These are phyloP conservation scores for Acyrthosiphon pisum DNA, from an alignment of 1,140 invertebrate species.

Conservation along the genomic window DNA sequence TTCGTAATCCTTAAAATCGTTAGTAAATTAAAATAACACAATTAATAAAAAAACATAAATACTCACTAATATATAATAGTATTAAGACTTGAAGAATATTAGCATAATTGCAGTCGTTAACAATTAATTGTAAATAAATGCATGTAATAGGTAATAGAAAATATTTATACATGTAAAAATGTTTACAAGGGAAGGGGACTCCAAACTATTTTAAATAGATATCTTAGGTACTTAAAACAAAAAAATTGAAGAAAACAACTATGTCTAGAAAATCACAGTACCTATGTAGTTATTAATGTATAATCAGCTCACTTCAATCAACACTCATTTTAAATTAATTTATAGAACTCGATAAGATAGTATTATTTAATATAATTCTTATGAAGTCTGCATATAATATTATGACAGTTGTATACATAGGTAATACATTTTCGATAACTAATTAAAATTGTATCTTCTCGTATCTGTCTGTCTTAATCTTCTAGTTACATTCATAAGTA, in stretches of 20 bases:
- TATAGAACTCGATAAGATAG: neutral
- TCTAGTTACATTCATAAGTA: neutral
- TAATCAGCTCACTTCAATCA: neutral
- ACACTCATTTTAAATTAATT: neutral
- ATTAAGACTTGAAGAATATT: neutral
- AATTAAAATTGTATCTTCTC: neutral
- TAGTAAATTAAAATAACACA: neutral
- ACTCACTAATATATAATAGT: neutral
- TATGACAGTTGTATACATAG: neutral
- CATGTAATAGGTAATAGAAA: neutral
- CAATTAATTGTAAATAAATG: neutral
- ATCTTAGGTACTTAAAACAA: neutral
- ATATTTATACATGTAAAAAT: neutral
- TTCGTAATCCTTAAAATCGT: neutral
- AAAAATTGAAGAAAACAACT: neutral
- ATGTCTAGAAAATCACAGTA: neutral
- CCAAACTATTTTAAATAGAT: neutral
- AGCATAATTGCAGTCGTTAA: neutral
- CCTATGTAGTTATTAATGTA: neutral
- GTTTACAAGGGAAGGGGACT: neutral
- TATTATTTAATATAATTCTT: neutral
- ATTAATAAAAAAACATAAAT: too few relatives aligned
- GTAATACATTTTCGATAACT: neutral
- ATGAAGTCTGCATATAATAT: neutral
- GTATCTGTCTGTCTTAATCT: neutral